These are phyloP conservation scores for Recurvirostra avosetta DNA, from an alignment of 2,113 vertebrate species.

Conservation along the genomic window DNA sequence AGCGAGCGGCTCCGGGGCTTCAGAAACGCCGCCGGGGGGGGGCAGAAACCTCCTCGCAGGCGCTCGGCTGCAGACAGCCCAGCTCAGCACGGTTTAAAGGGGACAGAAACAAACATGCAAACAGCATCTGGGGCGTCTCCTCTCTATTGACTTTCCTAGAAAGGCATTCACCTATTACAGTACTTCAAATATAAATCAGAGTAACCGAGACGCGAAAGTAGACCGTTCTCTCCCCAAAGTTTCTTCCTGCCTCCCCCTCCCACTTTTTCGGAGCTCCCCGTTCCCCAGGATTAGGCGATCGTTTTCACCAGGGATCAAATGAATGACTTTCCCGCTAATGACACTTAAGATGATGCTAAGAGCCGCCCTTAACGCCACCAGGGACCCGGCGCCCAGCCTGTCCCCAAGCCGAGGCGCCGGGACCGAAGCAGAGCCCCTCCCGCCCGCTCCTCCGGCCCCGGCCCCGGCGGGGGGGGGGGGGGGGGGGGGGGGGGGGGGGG, in stretches of 20 bases:
- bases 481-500: too few species aligned
- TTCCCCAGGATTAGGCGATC: not conserved
- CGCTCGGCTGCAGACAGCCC: not conserved
- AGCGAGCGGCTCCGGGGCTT: not conserved
- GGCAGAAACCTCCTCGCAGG: not conserved
- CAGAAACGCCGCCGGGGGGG: not conserved
- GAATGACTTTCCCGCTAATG: constrained; percentile 1
- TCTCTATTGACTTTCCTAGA: not conserved
- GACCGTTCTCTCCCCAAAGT: not conserved
- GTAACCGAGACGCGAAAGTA: not conserved
- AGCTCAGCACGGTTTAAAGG: not conserved
- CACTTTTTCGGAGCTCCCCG: not conserved
- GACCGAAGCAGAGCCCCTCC: too few species aligned
- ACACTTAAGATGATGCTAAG: not conserved
- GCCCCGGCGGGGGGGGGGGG: too few species aligned
- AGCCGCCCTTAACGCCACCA: not conserved
- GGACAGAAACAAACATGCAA: not conserved
- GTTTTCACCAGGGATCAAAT: not conserved
- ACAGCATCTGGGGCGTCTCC: not conserved
- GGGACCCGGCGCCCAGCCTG: not conserved
- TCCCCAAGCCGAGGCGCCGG: too few species aligned
- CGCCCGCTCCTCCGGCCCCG: not conserved
- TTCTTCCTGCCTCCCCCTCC: not conserved
- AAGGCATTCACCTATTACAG: not conserved
- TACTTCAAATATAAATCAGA: not conserved